Evolutionary conservation across 2,113 vertebrate species (phyloP), one percentile per base, ranked within the genome.

Genomic region (Plotosus lineatus): DNA sequence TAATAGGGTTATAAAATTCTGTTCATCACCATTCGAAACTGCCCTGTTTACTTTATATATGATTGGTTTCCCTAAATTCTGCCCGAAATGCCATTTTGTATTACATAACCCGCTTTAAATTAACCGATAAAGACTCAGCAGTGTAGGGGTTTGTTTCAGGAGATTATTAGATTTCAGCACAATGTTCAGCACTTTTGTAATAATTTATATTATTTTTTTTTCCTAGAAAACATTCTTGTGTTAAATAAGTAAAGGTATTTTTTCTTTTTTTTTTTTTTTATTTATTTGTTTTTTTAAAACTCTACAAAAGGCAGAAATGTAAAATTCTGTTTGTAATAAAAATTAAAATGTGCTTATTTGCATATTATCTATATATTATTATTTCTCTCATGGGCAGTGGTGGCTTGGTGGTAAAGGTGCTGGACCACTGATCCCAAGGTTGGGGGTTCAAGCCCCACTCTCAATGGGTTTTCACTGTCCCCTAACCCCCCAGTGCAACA

Each of bases 1-100:
- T 36, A 28, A 38, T 40, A 44, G 60, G 38, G 40, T 23, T 73
- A 58, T 68, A 63, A 81, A 78, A 46, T 40, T 36, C 65, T 8
- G 26, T 38, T 8, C 6, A 78, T 51, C 23, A 8, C 58, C 12
- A 38, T 14, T 38, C 40, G 51, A 50, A 28, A 23, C 33, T 66
- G n/a, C n/a, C 14, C 6, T 68, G 66, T 65, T 65, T 63, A 36
- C 28, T 76, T 56, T 33, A 28, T 48, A 31, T 26, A 8, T 42
- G 75, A 61, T 2, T 65, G 21, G 17, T 53, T 56, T 53, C 36
- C 19, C 23, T 36, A 31, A 74, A 74, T 74, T 23, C 2, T 10
- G 36, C 36, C 6, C 46, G 42, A 58, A 42, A 60, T 46, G 17
- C 9, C 55, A 26, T 40, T 60, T 46, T 14, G 21, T 42, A 58